Percentiles rank a stretch among this genome's conserved stretches.
phyloP scores from a whole-genome alignment of 2,888 invertebrate genomes.

The Linnaemya tessellans region DNA sequence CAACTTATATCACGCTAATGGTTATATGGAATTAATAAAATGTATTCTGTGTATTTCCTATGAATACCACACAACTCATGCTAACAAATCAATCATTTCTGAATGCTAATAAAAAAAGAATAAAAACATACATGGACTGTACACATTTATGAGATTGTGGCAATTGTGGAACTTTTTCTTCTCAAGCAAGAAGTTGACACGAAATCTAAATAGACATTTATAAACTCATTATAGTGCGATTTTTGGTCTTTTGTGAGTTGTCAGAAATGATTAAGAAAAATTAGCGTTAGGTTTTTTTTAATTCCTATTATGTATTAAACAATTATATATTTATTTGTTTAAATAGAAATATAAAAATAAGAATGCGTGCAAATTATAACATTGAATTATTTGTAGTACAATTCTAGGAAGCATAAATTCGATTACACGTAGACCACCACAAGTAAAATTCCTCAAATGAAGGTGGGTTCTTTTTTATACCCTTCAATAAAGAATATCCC shows the following conservation, averaged over 20 bases:
- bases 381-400: no score
- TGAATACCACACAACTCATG: slow-evolving; percentile 18
- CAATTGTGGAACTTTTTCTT: background rate
- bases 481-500: no score
- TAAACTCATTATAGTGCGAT: slow-evolving; percentile 53
- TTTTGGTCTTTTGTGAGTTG: slow-evolving; percentile 55
- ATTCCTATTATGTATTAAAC: slow-evolving; percentile 20
- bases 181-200: slow-evolving; percentile 18
- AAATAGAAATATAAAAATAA: no score
- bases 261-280: slow-evolving; percentile 62
- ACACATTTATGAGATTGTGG: background rate
- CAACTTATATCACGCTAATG: background rate
- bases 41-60: background rate
- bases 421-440: no score
- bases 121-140: slow-evolving; percentile 14
- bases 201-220: slow-evolving; percentile 59
- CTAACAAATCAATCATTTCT: slow-evolving; percentile 64
- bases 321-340: background rate
- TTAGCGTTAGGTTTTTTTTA: slow-evolving; percentile 27
- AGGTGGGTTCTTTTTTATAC: no score
- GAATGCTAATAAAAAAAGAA: slow-evolving; percentile 32
- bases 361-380: no score
- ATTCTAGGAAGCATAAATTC: no score
- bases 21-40: background rate
- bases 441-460: no score